Evolutionary conservation across 2,113 vertebrate genomes (phyloP).

Genomic region (Salvelinus namaycush): DNA sequence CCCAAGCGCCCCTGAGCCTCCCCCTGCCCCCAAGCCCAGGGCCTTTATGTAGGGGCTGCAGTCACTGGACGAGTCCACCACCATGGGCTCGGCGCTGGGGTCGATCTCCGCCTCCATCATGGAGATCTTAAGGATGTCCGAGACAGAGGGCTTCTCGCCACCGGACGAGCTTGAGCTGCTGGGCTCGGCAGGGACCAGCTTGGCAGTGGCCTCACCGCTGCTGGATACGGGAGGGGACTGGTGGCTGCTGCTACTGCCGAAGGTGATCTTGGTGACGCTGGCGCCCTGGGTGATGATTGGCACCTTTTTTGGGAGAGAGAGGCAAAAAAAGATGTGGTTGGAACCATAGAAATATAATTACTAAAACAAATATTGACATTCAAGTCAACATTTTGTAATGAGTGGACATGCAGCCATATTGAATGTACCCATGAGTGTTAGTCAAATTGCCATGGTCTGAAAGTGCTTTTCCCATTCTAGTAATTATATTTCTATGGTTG

Average conservation of each 20-base stretch:
- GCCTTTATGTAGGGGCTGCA: conserved; percentile 73
- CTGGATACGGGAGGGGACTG: conserved; percentile 79
- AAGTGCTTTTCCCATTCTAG: too few species aligned
- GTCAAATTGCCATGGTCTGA: too few species aligned
- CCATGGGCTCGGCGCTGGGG: conserved; percentile 80
- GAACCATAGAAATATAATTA: not conserved
- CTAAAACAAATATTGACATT: too few species aligned
- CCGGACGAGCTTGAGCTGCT: conserved; percentile 77
- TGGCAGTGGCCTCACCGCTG: conserved; percentile 59
- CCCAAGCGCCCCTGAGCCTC: conserved; percentile 57
- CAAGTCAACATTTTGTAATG: too few species aligned
- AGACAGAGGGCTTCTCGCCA: conserved; percentile 82
- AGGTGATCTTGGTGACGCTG: conserved; percentile 94
- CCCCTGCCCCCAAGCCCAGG: conserved; percentile 39
- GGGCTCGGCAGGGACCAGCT: conserved; percentile 82
- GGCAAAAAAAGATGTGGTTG: not conserved
- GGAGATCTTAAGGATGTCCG: conserved; percentile 96
- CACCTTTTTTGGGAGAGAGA: conserved; percentile 68
- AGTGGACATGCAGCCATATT: too few species aligned
- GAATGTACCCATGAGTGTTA: too few species aligned
- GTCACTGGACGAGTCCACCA: conserved; percentile 87
- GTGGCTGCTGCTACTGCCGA: conserved; percentile 72
- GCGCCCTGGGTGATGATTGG: conserved; percentile 92
- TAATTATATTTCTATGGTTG: too few species aligned
- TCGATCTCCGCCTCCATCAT: conserved; percentile 97